Conservation (phyloP, 2,888 invertebrate genomes). For the Scaptomyza polygonia region DNA sequence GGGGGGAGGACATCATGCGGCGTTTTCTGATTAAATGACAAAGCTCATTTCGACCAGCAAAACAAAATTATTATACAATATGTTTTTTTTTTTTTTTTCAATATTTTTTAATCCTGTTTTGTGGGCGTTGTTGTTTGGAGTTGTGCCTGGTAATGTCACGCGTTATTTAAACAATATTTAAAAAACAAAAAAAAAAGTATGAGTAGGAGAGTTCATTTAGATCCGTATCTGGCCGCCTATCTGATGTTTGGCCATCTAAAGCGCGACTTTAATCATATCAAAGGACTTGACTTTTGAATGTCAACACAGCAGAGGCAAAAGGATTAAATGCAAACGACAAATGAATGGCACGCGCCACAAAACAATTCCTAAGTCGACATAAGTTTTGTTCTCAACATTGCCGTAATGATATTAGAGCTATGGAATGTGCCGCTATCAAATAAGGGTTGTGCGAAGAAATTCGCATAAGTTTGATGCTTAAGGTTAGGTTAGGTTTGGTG, state of each 20-base stretch:
- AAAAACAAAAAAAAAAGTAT: neutral
- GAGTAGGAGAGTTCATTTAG: neutral
- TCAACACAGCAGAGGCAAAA: conserved; percentile 6
- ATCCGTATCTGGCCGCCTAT: conserved; percentile 17
- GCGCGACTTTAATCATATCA: conserved; percentile 61
- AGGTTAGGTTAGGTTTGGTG: conserved; percentile 1
- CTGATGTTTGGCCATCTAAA: conserved; percentile 11
- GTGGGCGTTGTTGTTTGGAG: conserved; percentile 12
- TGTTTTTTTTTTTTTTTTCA: neutral
- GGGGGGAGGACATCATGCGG: conserved; percentile 78
- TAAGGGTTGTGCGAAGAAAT: conserved; percentile 8
- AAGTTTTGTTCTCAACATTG: conserved; percentile 11
- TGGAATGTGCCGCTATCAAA: neutral
- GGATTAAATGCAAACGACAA: conserved; percentile 42
- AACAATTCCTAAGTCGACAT: conserved; percentile 42
- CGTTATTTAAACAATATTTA: conserved; percentile 8
- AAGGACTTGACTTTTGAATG: conserved; percentile 52
- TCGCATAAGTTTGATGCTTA: neutral
- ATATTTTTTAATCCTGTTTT: conserved; percentile 8
- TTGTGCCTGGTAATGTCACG: conserved; percentile 48
- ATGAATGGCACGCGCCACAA: conserved; percentile 80
- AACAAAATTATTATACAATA: conserved; percentile 18
- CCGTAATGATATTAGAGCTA: conserved; percentile 7
- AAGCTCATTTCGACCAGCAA: conserved; percentile 54
- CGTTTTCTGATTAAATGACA: conserved; percentile 79